Conservation (phyloP, 1,140 invertebrate genomes). For the Trichonephila clavata region DNA sequence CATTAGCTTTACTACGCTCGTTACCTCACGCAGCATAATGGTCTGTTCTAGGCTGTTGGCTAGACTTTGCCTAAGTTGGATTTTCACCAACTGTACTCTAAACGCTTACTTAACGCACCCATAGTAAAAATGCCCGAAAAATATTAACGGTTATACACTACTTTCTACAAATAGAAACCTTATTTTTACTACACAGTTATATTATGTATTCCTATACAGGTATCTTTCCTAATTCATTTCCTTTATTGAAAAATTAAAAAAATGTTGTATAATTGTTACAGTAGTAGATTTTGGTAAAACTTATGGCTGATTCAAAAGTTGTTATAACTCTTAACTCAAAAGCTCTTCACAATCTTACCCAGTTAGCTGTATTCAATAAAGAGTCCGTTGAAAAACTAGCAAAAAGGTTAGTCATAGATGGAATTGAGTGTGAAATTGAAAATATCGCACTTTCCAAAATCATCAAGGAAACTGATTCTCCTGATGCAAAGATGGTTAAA, state of each 20-base stretch:
- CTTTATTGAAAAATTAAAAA: constrained; percentile 44
- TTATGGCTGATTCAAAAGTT: no score
- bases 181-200: no score
- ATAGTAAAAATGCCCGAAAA: no score
- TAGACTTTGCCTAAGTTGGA: constrained; percentile 7
- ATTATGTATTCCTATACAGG: no score
- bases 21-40: constrained; percentile 40
- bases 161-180: background rate
- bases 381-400: constrained; percentile 29
- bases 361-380: constrained; percentile 45
- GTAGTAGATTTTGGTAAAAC: constrained; percentile 6
- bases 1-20: constrained; percentile 52
- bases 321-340: background rate
- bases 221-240: no score
- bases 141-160: no score
- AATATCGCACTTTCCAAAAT: constrained; percentile 42
- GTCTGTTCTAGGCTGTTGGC: constrained; percentile 46
- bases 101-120: background rate
- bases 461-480: constrained; percentile 37
- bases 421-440: constrained; percentile 45
- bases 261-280: constrained; percentile 9
- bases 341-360: constrained; percentile 40
- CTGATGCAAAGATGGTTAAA: constrained; percentile 45
- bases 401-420: constrained; percentile 45
- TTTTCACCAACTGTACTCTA: constrained; percentile 36